Evolutionary conservation across 92 coral and sea anemone species (phyloP), one percentile per base, ranked within the genome.

Genomic region (Heteractis magnifica): DNA sequence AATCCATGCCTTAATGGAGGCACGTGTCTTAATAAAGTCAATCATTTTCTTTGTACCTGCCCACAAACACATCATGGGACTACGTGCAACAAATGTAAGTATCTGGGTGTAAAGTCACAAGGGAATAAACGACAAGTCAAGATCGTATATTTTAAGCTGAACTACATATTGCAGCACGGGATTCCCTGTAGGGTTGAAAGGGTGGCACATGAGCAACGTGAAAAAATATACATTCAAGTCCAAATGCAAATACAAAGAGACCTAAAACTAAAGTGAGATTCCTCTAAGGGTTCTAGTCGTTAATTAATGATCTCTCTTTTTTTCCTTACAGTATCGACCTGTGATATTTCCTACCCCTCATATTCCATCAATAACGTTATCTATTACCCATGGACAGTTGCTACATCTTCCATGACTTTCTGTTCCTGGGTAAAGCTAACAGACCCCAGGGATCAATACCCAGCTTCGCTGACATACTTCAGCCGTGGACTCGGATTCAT

Each of bases 1-100:
- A 52, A 15, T 16, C 51, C 70, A 13, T 79, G 83, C 41, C 75
- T 23, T 15, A 79, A 79, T 79, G 83, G 83, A 5, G 83, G 83
- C 8, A 59, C 20, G 8, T 79, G 83, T 64, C 83, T 60, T 12
- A 72, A 79, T n/a, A 50, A 60, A 23, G 72, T 79, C 73, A 79
- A 79, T 64, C 56, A 64, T 3, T 80, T 65, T n/a, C 44, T 8
- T 50, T 80, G 83, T 21, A 48, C 73, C 20, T 80, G 83, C 51
- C 34, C 34, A 23, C 8, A 20, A 5, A 75, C 76, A 18, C 72
- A 80, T 23, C 48, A 58, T 80, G 83, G 83, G 16, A 44, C n/a
- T 19, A 18, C 51, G 16, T 80, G 83, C 56, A 75, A 65, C 52
- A 80, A 12, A 62, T 3, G 84, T 81, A 51, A 4, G 84, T 81